A percentile compares a stretch with the other conserved stretches of the same genome.
phyloP scores from a whole-genome alignment of 2,888 invertebrate genomes.

The Criorhina ranunculi region DNA sequence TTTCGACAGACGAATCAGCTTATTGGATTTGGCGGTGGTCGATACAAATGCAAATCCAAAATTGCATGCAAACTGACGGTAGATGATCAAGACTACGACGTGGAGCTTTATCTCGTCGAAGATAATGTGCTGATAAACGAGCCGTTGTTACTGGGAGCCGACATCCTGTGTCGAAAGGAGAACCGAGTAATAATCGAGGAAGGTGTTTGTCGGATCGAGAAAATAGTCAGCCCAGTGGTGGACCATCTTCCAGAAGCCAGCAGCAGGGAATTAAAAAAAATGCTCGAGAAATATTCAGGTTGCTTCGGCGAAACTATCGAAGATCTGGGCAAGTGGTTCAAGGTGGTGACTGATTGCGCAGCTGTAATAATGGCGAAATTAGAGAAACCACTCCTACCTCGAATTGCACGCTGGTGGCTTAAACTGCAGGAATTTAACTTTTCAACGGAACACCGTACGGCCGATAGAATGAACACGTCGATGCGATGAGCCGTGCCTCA shows the following conservation, averaged over 20 bases:
- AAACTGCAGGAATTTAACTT: no score
- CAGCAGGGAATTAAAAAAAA: neutral
- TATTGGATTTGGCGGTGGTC: constrained; percentile 1
- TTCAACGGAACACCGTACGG: no score
- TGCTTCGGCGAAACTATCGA: neutral
- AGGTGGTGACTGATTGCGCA: no score
- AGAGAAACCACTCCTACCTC: no score
- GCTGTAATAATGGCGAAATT: no score
- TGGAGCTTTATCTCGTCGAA: neutral
- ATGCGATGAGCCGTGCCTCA: no score
- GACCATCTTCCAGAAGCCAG: neutral
- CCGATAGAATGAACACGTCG: no score
- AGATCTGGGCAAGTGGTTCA: no score
- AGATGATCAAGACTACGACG: neutral
- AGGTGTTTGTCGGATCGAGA: neutral
- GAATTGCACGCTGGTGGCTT: no score
- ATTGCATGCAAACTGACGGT: neutral
- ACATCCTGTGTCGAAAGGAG: no score
- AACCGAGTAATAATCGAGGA: neutral
- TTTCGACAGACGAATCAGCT: no score
- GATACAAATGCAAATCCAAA: neutral
- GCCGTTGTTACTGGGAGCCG: no score
- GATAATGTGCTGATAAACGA: neutral
- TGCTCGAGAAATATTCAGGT: neutral
- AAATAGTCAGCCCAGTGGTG: neutral